Evolutionary conservation across 2,113 vertebrate species (phyloP).

Genomic region (Trematocara unimaculatum): DNA sequence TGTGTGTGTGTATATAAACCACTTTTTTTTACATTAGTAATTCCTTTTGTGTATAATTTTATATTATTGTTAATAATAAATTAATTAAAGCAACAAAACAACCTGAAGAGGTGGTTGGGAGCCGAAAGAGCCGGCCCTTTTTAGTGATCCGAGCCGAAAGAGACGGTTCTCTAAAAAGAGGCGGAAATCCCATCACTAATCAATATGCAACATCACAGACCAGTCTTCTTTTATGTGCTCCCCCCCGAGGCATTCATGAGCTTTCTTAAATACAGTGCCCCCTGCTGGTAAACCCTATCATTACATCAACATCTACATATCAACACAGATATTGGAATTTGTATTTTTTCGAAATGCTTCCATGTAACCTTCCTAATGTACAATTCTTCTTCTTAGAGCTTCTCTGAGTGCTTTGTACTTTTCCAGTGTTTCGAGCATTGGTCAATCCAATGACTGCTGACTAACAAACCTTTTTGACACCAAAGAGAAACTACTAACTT

Average conservation of each 20-base stretch:
- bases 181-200: not conserved
- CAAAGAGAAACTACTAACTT: not conserved
- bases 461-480: not conserved
- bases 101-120: not conserved
- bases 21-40: not conserved
- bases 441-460: not conserved
- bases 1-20: too few species aligned
- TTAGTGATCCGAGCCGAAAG: too few species aligned
- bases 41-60: not conserved
- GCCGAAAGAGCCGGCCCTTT: not conserved
- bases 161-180: not conserved
- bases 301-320: not conserved
- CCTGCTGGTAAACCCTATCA: not conserved
- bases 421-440: not conserved
- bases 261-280: not conserved
- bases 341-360: not conserved
- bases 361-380: not conserved
- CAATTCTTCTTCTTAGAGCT: not conserved
- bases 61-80: not conserved
- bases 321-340: not conserved
- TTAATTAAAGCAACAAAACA: not conserved
- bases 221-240: not conserved
- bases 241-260: not conserved
- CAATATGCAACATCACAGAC: not conserved
- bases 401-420: not conserved